Evolutionary conservation across 2,888 invertebrate genomes (phyloP), one percentile per base, ranked within the genome.

Genomic region (Apotomis betuletana): DNA sequence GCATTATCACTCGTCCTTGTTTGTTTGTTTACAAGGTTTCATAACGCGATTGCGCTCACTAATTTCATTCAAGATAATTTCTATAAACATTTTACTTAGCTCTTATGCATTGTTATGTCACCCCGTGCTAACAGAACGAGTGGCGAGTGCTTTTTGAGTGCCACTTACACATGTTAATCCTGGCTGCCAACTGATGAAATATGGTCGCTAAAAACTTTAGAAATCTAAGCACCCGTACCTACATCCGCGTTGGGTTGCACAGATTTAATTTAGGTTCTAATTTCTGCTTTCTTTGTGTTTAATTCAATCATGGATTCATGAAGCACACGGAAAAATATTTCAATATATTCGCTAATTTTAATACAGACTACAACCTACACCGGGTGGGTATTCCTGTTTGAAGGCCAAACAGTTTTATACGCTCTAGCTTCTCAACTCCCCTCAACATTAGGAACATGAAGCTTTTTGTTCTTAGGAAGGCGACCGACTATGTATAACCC

Each of bases 111-210:
- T 80, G 82, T 90, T 90, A 89, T 86, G 84, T 89, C 86, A 90
- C 80, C 62, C 77, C 82, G 81, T 83, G 84, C 81, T 85, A 86
- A 87, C 83, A 84, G 79, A 81, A 81, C 9, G 6, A 49, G 9
- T 49, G 0, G 81, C 74, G 76, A 87, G 86, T 87, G 85, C 77
- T 85, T 85, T 88, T 64, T 84, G 86, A 88, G 88, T 87, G 85
- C 76, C 78, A 80, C 80, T 80, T 76, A 78, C 74, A 70, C 70
- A 38, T 77, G 69, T 60, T 63, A 62, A 72, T 63, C 57, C 62
- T 63, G 10, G 54, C 55, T 44, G n/a, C 59, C 12, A 65, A 46
- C 67, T 72, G 46, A 64, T 64, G 72, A 72, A 63, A 54, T 63
- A 70, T 60, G 44, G 46, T 36, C 49, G 49, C 57, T 57, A 58